Base-by-base conservation (phyloP, 2,113 vertebrate genomes). In the Pteruthius melanotis region DNA sequence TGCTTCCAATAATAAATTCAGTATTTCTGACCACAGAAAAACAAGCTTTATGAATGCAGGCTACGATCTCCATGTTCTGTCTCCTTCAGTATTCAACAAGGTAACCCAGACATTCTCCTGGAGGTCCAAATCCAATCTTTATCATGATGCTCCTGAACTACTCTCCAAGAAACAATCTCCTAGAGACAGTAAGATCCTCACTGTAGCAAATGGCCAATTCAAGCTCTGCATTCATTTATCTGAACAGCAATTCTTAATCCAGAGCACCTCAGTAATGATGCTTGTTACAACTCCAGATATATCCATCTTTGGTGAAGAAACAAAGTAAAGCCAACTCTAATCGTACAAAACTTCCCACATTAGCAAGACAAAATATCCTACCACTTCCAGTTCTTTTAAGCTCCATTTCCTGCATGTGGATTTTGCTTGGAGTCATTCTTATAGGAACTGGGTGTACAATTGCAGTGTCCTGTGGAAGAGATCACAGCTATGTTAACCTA, bases 351-450 rank as follows among this genome's bases (percentile, higher is more conserved):
- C 23, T n/a, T 56, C 44, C 49, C 53, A 61, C 18, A 57, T 54
- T 30, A 85, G 21, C 31, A 85, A 85, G 13, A 68, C 22, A 89
- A 89, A 89, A 84, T 40, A 74, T 44, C 96, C 98, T 98, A 99
- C 99, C 99, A 49, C 98, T 99, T 98, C 98, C 98, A 45, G 99
- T 98, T 96, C 99, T 99, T 97, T 99, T 99, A 87, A 99, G 98
- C 92, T 99, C 99, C 99, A 99, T 99, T 97, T 99, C 99, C 98
- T 99, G 99, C 99, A 99, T 99, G 96, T 99, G 99, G 94, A 99
- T 99, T 98, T 99, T 99, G 98, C 99, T 99, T 92, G 99, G 99
- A 31, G 99, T 99, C 99, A 99, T 99, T 84, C 99, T 98, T 93
- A 99, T 99, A 87, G 99, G 99, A 91, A 99, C 99, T 21, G 99